Conservation (phyloP, 2,113 vertebrate genomes). For the Saccopteryx leptura region DNA sequence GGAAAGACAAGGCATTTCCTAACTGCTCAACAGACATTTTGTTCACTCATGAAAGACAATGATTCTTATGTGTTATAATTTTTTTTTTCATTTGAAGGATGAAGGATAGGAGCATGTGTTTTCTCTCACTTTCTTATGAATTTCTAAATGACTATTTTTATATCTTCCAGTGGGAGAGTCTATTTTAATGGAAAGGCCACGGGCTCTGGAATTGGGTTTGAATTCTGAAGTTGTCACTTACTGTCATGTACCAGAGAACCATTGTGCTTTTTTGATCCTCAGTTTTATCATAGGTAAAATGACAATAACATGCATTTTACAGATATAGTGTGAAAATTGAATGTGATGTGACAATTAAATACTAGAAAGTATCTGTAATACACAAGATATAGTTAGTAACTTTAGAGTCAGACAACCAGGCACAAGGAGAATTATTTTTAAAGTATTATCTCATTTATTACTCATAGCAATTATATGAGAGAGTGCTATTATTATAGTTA, state of each 20-base stretch:
- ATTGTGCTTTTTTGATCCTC: background rate
- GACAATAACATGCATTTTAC: background rate
- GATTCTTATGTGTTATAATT: background rate
- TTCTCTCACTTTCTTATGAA: background rate
- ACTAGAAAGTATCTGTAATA: background rate
- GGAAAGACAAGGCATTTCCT: background rate
- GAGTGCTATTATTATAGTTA: background rate
- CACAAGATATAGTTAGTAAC: background rate
- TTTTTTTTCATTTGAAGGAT: slow-evolving; percentile 15
- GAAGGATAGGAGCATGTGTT: background rate
- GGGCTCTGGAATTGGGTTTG: background rate
- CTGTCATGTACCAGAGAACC: background rate
- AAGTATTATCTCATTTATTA: background rate
- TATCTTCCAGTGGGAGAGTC: background rate
- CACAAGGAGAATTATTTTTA: background rate
- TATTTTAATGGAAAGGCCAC: background rate
- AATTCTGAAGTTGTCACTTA: background rate
- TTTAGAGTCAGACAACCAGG: background rate
- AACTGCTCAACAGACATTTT: slow-evolving; percentile 8
- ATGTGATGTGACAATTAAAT: background rate
- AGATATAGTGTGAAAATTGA: background rate
- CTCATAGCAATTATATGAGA: background rate
- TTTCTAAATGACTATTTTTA: slow-evolving; percentile 35
- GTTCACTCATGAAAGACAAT: background rate
- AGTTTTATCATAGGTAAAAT: background rate